Evolutionary conservation across 1,140 invertebrate species (phyloP).

Genomic region (Zaprionus capensis): DNA sequence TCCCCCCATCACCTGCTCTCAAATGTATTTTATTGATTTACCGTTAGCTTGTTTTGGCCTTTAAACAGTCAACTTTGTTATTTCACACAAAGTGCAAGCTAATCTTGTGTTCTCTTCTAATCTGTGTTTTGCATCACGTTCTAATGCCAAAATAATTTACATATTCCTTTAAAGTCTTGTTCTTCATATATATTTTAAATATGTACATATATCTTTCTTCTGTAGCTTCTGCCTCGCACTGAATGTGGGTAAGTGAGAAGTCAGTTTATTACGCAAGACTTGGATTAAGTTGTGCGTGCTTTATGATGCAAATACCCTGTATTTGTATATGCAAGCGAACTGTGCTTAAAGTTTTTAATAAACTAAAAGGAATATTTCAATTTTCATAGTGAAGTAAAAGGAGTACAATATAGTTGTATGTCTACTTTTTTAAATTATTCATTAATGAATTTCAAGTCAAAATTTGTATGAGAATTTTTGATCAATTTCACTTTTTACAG

Average conservation of each 20-base stretch:
- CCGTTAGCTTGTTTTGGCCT: neutral
- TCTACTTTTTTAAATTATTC: too few relatives aligned
- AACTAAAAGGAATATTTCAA: too few relatives aligned
- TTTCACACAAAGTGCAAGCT: neutral
- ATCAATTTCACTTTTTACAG: neutral
- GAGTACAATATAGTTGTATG: too few relatives aligned
- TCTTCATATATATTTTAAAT: neutral
- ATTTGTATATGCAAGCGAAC: too few relatives aligned
- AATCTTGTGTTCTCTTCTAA: neutral
- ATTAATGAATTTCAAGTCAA: too few relatives aligned
- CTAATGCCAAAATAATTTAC: slow-evolving; percentile 37
- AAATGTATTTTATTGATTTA: slow-evolving; percentile 24
- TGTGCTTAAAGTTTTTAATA: too few relatives aligned
- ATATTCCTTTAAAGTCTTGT: slow-evolving; percentile 38
- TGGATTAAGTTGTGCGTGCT: slow-evolving; percentile 8
- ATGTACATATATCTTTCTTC: neutral
- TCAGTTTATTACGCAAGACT: slow-evolving; percentile 4
- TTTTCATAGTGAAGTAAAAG: neutral
- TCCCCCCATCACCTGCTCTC: neutral
- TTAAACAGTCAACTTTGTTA: slow-evolving; percentile 3
- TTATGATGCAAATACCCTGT: neutral
- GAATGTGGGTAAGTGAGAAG: neutral
- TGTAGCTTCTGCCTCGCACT: neutral
- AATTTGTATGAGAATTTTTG: too few relatives aligned
- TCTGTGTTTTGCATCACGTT: slow-evolving; percentile 1